Conservation (phyloP, 2,797 vertebrate genomes). For the Sarcophilus harrisii region DNA sequence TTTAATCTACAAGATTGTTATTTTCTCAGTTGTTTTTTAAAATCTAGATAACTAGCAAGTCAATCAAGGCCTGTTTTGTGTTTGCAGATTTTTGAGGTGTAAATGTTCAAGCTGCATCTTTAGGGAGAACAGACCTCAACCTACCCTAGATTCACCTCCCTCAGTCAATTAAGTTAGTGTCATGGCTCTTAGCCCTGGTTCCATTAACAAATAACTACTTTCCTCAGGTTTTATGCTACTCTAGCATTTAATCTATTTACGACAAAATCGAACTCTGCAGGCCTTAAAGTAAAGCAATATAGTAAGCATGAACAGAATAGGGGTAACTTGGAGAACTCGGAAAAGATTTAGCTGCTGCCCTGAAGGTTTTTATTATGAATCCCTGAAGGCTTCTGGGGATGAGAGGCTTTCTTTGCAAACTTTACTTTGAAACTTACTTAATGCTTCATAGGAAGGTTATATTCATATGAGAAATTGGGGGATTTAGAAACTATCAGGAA, state of each 20-base stretch:
- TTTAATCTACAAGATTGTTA: background rate
- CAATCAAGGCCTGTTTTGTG: background rate
- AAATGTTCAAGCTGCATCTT: background rate
- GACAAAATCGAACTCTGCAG: background rate
- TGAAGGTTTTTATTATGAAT: slow-evolving; percentile 4
- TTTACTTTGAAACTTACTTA: slow-evolving; percentile 39
- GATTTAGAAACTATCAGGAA: slow-evolving; percentile 37
- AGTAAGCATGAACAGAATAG: background rate
- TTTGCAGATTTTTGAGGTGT: background rate
- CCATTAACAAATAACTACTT: background rate
- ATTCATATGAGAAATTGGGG: background rate
- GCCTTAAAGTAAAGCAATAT: background rate
- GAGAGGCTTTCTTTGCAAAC: slow-evolving; percentile 5
- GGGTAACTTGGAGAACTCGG: background rate
- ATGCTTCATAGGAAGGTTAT: slow-evolving; percentile 16
- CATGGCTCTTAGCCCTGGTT: background rate
- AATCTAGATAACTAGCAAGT: background rate
- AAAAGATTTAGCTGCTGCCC: slow-evolving; percentile 1
- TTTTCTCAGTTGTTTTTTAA: background rate
- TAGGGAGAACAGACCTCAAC: background rate
- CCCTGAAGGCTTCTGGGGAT: slow-evolving; percentile 14
- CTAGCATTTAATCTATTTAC: background rate
- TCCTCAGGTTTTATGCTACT: background rate
- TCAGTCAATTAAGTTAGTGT: background rate
- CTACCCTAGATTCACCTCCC: background rate